Base-by-base conservation (phyloP, 2,797 vertebrate species). In the Rhodeus uyekii region DNA sequence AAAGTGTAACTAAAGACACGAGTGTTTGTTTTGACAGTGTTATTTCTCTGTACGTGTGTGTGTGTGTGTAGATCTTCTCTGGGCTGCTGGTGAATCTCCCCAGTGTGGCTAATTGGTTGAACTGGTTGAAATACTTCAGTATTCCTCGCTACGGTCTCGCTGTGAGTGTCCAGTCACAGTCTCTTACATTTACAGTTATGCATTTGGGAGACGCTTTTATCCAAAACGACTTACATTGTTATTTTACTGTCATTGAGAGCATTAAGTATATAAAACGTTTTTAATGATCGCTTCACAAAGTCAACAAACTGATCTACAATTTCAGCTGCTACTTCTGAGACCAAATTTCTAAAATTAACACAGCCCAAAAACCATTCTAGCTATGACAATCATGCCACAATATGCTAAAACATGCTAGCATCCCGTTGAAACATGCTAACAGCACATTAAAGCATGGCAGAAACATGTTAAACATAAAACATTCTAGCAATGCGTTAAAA, bases 111-210 rank as follows among this genome's bases (percentile, higher is more conserved):
- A 0, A 82, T 7, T 96, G 96, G 95, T 89, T 96, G 0, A 90
- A 92, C 0, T 96, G 96, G 96, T 87, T 96, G 16, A 91, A 95
- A 75, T 96, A 96, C 80, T 85, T 96, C 0, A 96, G 96, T 86
- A 96, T 96, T 78, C 94, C 95, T 88, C 93, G 90, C n/a, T 96
- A 96, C 0, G 95, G 94, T 71, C 85, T 92, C 72, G 68, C 90
- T 29, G 96, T 96, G 90, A 93, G 95, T 93, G n/a, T 9, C 36
- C 5, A 60, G 16, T 60, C 27, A 60, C 24, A 60, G 24, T 44
- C 42, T 44, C 14, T 16, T 13, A 46, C 44, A 46, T 14, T 16
- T n/a, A n/a, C n/a, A n/a, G n/a, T n/a, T n/a, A n/a, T n/a, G n/a
- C n/a, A n/a, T n/a, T n/a, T n/a, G n/a, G n/a, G n/a, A n/a, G n/a